These are phyloP conservation scores for Bos indicus DNA, from an alignment of 2,113 vertebrate species.

Conservation along the genomic window DNA sequence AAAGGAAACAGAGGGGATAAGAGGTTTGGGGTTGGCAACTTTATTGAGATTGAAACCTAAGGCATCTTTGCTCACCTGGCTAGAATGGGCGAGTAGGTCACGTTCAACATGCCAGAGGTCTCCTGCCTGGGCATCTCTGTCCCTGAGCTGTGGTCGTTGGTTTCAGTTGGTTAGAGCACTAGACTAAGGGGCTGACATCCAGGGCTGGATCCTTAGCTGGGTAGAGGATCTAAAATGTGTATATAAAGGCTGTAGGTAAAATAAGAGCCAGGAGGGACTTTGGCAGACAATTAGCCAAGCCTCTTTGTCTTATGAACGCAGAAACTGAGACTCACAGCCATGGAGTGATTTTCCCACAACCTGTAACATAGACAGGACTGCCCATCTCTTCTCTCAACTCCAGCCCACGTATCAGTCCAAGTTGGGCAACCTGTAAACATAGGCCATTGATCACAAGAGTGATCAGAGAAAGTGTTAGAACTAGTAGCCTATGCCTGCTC, in stretches of 20 bases:
- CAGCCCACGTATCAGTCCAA: background rate
- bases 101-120: background rate
- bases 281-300: background rate
- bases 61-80: background rate
- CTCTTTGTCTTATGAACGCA: background rate
- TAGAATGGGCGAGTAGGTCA: background rate
- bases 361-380: background rate
- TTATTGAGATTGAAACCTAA: background rate
- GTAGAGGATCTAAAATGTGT: background rate
- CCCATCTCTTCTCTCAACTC: background rate
- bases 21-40: background rate
- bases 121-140: background rate
- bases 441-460: background rate
- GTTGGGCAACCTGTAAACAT: background rate
- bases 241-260: background rate
- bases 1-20: background rate
- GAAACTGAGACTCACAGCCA: background rate
- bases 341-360: background rate
- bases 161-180: background rate
- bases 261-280: background rate
- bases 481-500: background rate
- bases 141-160: background rate
- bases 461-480: background rate
- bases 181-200: background rate
- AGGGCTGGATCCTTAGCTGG: background rate